A percentile compares a stretch with the other conserved stretches of the same genome.
phyloP scores from a whole-genome alignment of 2,888 invertebrate species.

The Drosophila subquinaria region DNA sequence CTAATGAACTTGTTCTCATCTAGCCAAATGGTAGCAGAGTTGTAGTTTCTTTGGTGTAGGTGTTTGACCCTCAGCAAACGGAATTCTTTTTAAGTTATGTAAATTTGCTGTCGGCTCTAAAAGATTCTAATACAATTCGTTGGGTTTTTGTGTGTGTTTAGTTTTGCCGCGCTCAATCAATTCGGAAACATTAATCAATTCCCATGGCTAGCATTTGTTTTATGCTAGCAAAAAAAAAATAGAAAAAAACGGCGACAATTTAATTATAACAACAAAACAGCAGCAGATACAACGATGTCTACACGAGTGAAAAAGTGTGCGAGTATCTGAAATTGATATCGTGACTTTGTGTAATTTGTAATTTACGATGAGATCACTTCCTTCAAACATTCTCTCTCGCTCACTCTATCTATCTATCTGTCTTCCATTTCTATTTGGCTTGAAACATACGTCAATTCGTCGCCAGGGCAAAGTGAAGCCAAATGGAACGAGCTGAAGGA shows the following conservation, averaged over 20 bases:
- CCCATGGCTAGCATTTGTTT: constrained; percentile 54
- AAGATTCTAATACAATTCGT: constrained; percentile 66
- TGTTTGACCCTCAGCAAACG: constrained; percentile 70
- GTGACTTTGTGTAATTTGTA: constrained; percentile 83
- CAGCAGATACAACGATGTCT: constrained; percentile 49
- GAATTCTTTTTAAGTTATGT: constrained; percentile 63
- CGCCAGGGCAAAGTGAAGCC: constrained; percentile 39
- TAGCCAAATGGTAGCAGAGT: constrained; percentile 34
- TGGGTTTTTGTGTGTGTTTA: constrained; percentile 13
- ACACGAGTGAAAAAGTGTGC: constrained; percentile 38
- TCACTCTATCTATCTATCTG: constrained; percentile 16
- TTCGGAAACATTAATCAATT: constrained; percentile 77
- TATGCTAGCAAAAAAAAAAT: constrained; percentile 28
- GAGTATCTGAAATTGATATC: constrained; percentile 81
- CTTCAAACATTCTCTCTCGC: constrained; percentile 61
- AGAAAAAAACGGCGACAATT: constrained; percentile 68
- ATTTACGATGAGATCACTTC: constrained; percentile 83
- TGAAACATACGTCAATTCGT: constrained; percentile 74
- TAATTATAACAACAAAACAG: constrained; percentile 79
- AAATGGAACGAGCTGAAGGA: constrained; percentile 20
- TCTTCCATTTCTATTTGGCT: constrained; percentile 34
- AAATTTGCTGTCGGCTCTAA: constrained; percentile 48
- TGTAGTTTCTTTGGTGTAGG: constrained; percentile 52
- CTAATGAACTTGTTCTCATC: constrained; percentile 74
- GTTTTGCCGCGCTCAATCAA: constrained; percentile 56